A percentile compares a stretch with the other conserved stretches of the same genome.
phyloP scores from a whole-genome alignment of 2,888 invertebrate genomes.

The Plemyria rubiginata region DNA sequence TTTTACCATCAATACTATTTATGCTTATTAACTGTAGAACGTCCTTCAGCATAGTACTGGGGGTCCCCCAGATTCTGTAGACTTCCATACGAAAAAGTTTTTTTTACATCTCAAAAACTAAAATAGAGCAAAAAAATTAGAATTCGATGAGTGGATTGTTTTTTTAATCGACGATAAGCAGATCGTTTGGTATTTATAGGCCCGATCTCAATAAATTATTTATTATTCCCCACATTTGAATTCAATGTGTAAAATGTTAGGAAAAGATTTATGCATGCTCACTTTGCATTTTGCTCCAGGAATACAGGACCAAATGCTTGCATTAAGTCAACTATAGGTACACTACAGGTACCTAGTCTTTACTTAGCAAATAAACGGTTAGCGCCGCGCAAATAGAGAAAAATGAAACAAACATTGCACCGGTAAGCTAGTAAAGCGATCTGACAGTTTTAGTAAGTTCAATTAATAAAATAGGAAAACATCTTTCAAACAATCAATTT shows the following conservation, averaged over 20 bases:
- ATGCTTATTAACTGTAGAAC: too few relatives aligned
- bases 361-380: slow-evolving; percentile 49
- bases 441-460: background rate
- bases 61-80: too few relatives aligned
- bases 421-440: background rate
- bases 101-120: too few relatives aligned
- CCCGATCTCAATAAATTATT: slow-evolving; percentile 18
- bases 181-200: background rate
- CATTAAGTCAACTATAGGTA: slow-evolving; percentile 27
- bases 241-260: slow-evolving; percentile 36
- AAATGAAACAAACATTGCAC: slow-evolving; percentile 55
- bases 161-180: background rate
- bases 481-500: too few relatives aligned
- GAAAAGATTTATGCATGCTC: slow-evolving; percentile 36
- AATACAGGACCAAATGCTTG: slow-evolving; percentile 34
- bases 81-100: too few relatives aligned
- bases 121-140: too few relatives aligned
- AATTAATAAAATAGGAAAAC: too few relatives aligned
- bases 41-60: too few relatives aligned
- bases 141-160: background rate
- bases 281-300: slow-evolving; percentile 33
- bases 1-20: too few relatives aligned
- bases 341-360: background rate
- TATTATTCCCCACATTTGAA: slow-evolving; percentile 28
- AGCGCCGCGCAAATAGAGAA: slow-evolving; percentile 54